Base-by-base conservation (phyloP, 2,888 invertebrate species). In the Pinctada fucata region DNA sequence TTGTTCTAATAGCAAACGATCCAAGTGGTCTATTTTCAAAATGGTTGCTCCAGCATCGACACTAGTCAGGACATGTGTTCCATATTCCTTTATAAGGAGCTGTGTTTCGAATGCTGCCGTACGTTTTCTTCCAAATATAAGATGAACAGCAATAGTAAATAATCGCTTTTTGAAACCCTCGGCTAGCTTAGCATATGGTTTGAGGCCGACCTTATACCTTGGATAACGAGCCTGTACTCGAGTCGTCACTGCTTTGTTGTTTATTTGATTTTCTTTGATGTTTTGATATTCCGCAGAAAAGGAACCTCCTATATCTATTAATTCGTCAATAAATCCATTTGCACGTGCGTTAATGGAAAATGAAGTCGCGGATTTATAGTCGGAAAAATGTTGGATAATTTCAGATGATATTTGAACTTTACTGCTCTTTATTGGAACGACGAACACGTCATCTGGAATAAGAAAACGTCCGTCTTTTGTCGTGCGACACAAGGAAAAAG, bases 11-110 rank as follows among this genome's bases (percentile, higher is more conserved):
- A 58, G 47, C 3, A n/a, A 47, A 6, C n/a, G 45, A 3, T 51
- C 50, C 8, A 83, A 47, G 10, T 76, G 76, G 65, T 83, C 82
- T 49, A 75, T 51, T 67, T 82, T 72, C 10, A 67, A 63, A 8
- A 83, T 71, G 16, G 68, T 70, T 3, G 82, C 82, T 3, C 83
- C 83, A 2, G 81, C 80, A 65, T 80, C 72, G 13, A 79, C 64
- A 47, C 73, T 75, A 13, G 79, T 83, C 6, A 82, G 74, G 6
- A 82, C 66, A 72, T 83, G 83, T 45, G 83, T 83, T 31, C 83
- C 83, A 69, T 73, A 83, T 72, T 83, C 83, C 48, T 79, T 49
- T 8, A 83, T 75, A 5, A 83, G 71, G 16, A 81, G 71, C 65
- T 83, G 77, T 4, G 77, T 72, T 8, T 79, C 74, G 65, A 79